These are phyloP conservation scores for Sciaenops ocellatus DNA, from an alignment of 2,797 vertebrate species.

Conservation along the genomic window DNA sequence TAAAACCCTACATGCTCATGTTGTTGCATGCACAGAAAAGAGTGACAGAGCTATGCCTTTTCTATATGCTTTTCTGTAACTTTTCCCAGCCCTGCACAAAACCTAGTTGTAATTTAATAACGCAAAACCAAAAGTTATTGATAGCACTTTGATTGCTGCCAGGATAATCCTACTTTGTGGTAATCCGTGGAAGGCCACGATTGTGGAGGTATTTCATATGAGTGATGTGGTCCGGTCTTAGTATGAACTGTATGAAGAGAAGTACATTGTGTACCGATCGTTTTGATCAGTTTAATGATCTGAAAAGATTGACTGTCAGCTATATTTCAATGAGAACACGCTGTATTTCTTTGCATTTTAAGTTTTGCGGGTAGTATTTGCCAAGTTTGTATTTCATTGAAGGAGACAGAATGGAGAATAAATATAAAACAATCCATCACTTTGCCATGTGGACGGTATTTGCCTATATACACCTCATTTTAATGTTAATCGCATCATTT, in stretches of 20 bases:
- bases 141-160: slow-evolving; percentile 49
- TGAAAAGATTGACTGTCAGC: not conserved
- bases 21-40: slow-evolving; percentile 3
- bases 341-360: slow-evolving; percentile 9
- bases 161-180: slow-evolving; percentile 41
- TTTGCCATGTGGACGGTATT: not conserved
- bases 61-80: slow-evolving; percentile 11
- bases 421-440: slow-evolving; percentile 1
- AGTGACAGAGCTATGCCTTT: not conserved
- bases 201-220: slow-evolving; percentile 69
- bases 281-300: slow-evolving; percentile 21
- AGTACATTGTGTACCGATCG: slow-evolving; percentile 54
- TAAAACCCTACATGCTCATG: slow-evolving; percentile 27
- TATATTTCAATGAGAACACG: not conserved
- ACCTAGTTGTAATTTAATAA: slow-evolving; percentile 34
- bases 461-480: not conserved
- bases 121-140: slow-evolving; percentile 36
- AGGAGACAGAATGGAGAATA: not conserved
- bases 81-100: slow-evolving; percentile 10
- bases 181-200: slow-evolving; percentile 59
- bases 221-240: slow-evolving; percentile 62
- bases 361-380: slow-evolving; percentile 19
- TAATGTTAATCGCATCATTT: not conserved
- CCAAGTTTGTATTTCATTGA: not conserved
- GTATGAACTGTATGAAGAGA: slow-evolving; percentile 37